Evolutionary conservation across 1,140 invertebrate species (phyloP), one percentile per base, ranked within the genome.

Genomic region (Spodoptera litura): DNA sequence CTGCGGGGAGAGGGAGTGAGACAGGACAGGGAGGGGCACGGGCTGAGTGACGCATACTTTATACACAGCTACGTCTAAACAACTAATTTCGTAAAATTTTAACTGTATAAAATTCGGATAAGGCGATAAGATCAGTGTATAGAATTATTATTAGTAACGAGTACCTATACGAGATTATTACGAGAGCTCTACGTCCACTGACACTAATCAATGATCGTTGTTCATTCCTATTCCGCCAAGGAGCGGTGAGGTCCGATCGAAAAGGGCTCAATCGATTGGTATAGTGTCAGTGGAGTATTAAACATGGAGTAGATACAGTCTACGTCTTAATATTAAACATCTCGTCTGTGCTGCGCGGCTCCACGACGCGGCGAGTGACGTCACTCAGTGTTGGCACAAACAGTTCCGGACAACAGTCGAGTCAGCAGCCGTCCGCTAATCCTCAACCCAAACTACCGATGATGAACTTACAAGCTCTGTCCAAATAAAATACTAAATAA

Each of bases 401-500:
- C 44, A 51, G 38, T 52, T 70, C 44, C 20, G 66, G 4, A 27
- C 27, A 38, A 56, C 61, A 15, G 27, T 35, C 3, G 15, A 62
- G 44, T 44, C 35, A 49, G 15, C 44, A 51, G 27, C 66, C 20
- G 49, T 5, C 55, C 10, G 56, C n/a, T 20, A n/a, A 44, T 70
- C 66, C 49, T 53, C 71, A 51, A 74, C 71, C 71, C 53, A 61
- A 15, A 72, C 51, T 66, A 70, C 80, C 35, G 62, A 70, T 64
- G 71, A 74, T 74, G 71, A 38, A 74, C 56, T 74, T 58, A 58
- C 56, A 20, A 59, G 58, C 31, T 75, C 75, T 52, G 77, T 53
- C 73, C n/a, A 85, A 86, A 88, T 94, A 94, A 91, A 93, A 94
- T 85, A 94, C 92, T 93, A 94, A 94, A 94, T 93, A 94, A 94